Evolutionary conservation across 2,888 invertebrate genomes (phyloP).

Genomic region (Ecliptopera silaceata): DNA sequence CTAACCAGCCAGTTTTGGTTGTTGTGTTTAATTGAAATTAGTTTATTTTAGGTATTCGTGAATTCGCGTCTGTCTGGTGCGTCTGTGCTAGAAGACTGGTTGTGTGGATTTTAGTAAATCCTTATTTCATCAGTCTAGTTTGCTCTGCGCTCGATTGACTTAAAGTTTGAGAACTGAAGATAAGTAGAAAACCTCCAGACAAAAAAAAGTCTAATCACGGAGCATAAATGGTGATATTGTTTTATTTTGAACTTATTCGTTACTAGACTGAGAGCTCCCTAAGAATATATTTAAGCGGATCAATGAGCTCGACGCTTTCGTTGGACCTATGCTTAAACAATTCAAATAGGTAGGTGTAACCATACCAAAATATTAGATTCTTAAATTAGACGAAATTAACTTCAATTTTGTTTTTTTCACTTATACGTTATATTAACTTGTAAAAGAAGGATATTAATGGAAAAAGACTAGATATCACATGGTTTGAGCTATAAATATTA

Average conservation of each 20-base stretch:
- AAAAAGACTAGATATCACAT: conserved; percentile 82
- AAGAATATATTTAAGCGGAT: conserved; percentile 5
- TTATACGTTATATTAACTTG: conserved; percentile 28
- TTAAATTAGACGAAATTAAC: conserved; percentile 20
- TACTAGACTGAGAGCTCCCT: conserved; percentile 9
- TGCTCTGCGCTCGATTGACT: conserved; percentile 13
- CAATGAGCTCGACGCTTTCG: conserved; percentile 14
- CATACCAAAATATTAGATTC: conserved; percentile 15
- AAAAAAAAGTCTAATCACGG: no score
- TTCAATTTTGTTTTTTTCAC: conserved; percentile 19
- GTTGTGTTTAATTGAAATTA: conserved; percentile 5
- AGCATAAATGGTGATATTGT: no score
- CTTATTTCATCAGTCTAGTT: conserved; percentile 17
- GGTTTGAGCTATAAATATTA: conserved; percentile 75
- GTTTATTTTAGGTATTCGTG: conserved; percentile 2
- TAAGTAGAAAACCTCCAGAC: no score
- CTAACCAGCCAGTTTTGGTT: conserved; percentile 33
- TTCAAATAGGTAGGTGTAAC: conserved; percentile 11
- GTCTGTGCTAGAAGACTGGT: no score
- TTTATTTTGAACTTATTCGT: no score
- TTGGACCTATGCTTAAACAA: not conserved
- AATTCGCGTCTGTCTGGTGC: conserved; percentile 14
- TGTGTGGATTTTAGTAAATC: conserved; percentile 21
- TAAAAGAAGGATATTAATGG: conserved; percentile 61
- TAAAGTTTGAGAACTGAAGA: not conserved